Evolutionary conservation across 2,888 invertebrate species (phyloP), one percentile per base, ranked within the genome.

Genomic region (Limnephilus lunatus): DNA sequence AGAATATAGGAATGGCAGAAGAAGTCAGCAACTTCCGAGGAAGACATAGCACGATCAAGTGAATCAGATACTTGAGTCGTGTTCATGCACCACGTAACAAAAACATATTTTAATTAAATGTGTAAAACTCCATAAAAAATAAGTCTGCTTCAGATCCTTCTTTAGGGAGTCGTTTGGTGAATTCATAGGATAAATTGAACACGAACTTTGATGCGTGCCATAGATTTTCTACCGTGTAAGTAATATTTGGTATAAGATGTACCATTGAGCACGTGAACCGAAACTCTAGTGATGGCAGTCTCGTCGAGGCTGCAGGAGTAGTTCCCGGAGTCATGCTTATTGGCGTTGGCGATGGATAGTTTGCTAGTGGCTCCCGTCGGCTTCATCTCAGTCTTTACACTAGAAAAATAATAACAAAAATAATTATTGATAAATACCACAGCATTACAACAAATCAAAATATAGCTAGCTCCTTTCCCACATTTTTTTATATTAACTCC

Each of bases 201-300:
- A 35, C 35, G 35, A 35, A 35, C 3, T 35, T 35, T 35, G 35
- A 35, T 15, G 44, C 11, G 12, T 11, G 44, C 44, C 44, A 44
- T 11, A 44, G 11, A 2, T 12, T 44, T 12, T 44, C 44, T 44
- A 44, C 39, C 19, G 1, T 25, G 0, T 25, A 9, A n/a, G 68
- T 32, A 1, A 35, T 35, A 35, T 35, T 35, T 35, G 35, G 35
- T 35, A 35, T 35, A 35, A 35, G 35, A 35, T n/a, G 9, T 95
- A 97, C 97, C 97, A 95, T 97, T 97, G 93, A 97, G 95, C 94
- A 97, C 97, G 95, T 97, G 97, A 93, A 97, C 97, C 94, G 96
- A 95, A 94, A 97, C 96, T 85, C 96, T 96, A 93, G 96, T 96
- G 92, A 97, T 96, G 92, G 97, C 96, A 94, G 97, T 96, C 94